Conservation (phyloP, 2,113 vertebrate species). For the Paradoxurus hermaphroditus region DNA sequence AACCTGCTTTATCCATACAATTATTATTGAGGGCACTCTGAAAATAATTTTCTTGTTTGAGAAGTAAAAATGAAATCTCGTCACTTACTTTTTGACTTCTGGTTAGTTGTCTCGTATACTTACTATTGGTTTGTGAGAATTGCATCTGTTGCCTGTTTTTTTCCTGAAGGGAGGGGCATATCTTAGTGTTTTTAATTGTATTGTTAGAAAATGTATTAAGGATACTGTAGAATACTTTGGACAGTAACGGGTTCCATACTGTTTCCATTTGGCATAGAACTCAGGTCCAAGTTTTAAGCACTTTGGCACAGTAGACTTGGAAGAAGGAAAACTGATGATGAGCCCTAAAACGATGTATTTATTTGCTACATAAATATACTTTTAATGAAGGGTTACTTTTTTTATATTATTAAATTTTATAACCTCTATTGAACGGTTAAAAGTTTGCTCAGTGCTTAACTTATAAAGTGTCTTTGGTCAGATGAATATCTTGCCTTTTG, state of each 20-base stretch:
- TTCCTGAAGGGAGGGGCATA: not conserved
- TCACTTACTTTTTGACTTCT: not conserved
- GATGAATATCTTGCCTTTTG: conserved; percentile 41
- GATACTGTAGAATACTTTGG: not conserved
- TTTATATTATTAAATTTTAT: conserved; percentile 10
- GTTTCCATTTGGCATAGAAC: not conserved
- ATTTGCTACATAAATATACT: conserved; percentile 26
- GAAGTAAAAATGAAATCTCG: not conserved
- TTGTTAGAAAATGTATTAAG: not conserved
- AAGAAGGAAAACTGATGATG: not conserved
- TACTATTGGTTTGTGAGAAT: not conserved
- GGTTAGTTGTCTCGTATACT: not conserved
- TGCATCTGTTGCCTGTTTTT: not conserved
- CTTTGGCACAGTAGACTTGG: not conserved
- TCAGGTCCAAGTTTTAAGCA: not conserved
- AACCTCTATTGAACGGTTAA: conserved; percentile 1
- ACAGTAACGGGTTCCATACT: not conserved
- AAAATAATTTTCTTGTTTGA: not conserved
- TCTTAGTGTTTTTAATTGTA: not conserved
- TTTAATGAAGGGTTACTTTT: not conserved
- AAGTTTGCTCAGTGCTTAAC: not conserved
- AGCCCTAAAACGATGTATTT: conserved; percentile 19
- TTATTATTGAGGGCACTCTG: not conserved
- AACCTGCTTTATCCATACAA: not conserved
- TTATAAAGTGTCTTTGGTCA: conserved; percentile 45